These are phyloP conservation scores for Ichneumoninae sp. DNA, from an alignment of 2,888 invertebrate species.

Conservation along the genomic window DNA sequence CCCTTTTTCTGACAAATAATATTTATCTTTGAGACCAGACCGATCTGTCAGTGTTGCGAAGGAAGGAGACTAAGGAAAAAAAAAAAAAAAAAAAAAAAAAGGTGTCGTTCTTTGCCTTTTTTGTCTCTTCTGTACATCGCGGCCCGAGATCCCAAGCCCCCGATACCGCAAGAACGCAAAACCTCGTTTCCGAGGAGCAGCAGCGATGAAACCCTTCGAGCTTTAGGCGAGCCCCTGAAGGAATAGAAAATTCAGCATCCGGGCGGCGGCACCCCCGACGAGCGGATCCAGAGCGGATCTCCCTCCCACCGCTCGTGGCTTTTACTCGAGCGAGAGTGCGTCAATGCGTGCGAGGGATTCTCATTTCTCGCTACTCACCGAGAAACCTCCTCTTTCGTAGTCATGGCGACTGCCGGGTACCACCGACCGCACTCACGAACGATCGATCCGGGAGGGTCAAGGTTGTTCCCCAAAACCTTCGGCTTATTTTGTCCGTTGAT, in stretches of 20 bases:
- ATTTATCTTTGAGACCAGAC: conserved; percentile 18
- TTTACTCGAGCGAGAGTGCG: conserved; percentile 42
- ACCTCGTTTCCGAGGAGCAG: background rate
- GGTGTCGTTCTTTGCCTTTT: conserved; percentile 7
- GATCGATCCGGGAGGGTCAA: conserved; percentile 84
- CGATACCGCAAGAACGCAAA: conserved; percentile 1
- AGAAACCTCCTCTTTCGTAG: conserved; percentile 79
- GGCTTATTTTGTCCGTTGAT: conserved; percentile 38
- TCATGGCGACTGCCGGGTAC: conserved; percentile 84
- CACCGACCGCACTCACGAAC: conserved; percentile 49
- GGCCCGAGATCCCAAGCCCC: background rate
- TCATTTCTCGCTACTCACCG: conserved; percentile 32
- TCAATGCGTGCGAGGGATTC: conserved; percentile 61
- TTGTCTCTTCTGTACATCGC: conserved; percentile 10
- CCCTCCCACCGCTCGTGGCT: conserved; percentile 3
- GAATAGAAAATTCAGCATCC: conserved; percentile 65
- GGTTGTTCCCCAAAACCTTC: conserved; percentile 74
- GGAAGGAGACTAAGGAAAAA: background rate
- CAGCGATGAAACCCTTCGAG: conserved; percentile 27
- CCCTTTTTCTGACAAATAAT: conserved; percentile 6
- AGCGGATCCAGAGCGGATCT: conserved; percentile 25
- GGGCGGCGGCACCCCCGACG: conserved; percentile 48
- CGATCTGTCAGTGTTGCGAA: background rate
- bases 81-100: conserved; percentile 17
- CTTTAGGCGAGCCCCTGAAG: conserved; percentile 60